Evolutionary conservation across 2,888 invertebrate genomes (phyloP).

Genomic region (Oscheius sp.): DNA sequence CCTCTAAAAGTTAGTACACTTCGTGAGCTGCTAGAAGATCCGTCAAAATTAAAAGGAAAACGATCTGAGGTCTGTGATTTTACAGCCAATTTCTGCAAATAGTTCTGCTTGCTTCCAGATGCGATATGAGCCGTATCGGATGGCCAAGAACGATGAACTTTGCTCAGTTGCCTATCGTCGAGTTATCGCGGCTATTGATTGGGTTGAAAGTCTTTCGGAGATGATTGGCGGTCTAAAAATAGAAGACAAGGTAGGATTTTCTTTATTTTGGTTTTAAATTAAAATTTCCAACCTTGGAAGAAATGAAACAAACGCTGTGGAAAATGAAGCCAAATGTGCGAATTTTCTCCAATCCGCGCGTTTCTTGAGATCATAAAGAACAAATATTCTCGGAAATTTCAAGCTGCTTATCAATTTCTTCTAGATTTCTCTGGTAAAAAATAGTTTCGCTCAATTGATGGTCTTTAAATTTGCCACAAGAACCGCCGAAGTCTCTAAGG

Average conservation of each 20-base stretch:
- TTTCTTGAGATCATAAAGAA: too few species aligned
- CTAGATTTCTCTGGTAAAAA: slow-evolving; percentile 62
- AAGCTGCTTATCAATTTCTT: slow-evolving; percentile 1
- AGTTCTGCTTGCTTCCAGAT: slow-evolving; percentile 58
- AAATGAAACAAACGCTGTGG: too few species aligned
- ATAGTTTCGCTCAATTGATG: slow-evolving; percentile 61
- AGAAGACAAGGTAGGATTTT: slow-evolving; percentile 60
- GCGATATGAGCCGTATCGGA: slow-evolving; percentile 69
- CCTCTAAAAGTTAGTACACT: slow-evolving; percentile 65
- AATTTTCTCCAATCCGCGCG: too few species aligned
- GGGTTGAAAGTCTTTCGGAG: slow-evolving; percentile 67
- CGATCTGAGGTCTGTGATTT: slow-evolving; percentile 60
- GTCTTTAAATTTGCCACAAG: slow-evolving; percentile 66
- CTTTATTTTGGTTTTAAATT: too few species aligned
- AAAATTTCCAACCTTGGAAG: too few species aligned
- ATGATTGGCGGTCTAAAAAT: slow-evolving; percentile 56
- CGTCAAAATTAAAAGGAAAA: slow-evolving; percentile 62
- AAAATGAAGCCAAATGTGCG: too few species aligned
- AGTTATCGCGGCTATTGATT: slow-evolving; percentile 70
- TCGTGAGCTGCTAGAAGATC: slow-evolving; percentile 65
- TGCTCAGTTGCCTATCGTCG: slow-evolving; percentile 67
- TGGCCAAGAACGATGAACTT: slow-evolving; percentile 69
- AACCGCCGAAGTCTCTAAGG: slow-evolving; percentile 62
- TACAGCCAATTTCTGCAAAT: too few species aligned
- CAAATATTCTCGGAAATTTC: too few species aligned